Base-by-base conservation (phyloP, 2,797 vertebrate genomes). In the Artibeus lituratus region DNA sequence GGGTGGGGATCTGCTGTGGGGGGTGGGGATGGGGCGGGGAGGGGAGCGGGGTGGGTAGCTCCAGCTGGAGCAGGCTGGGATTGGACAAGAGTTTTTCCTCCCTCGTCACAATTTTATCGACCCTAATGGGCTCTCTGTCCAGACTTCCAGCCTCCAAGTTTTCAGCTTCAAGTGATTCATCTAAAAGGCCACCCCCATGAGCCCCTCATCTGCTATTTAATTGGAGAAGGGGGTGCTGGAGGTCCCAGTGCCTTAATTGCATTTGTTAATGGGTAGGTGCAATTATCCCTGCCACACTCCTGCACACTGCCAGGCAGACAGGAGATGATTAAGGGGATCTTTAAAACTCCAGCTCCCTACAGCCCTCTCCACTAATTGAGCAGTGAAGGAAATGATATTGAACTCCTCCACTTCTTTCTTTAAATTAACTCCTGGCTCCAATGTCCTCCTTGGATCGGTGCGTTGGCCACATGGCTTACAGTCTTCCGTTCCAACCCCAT, bases 401-500 rank as follows among this genome's bases (percentile, higher is more conserved):
- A 95, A 87, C 67, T 93, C 90, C 49, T 90, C 62, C 51, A 44
- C 39, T 90, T 90, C 96, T 95, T 95, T 92, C 95, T 95, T 91
- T 87, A 97, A 97, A 97, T 80, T 74, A 92, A 94, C 91, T 72
- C 90, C 96, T 95, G 97, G 55, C 95, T 97, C 86, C 22, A 62
- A 81, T 83, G 80, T 85, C 82, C 65, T 94, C 76, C 53, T 93
- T 62, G 3, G 74, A 44, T 67, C 67, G 39, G n/a, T 1, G 1
- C 35, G 7, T 42, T 62, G 55, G 4, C 62, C 3, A 55, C 73
- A 51, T 1, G 90, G 47, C 81, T 72, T 84, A 19, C 85, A 87
- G 73, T 4, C 1, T 73, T 51, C 59, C 0, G 9, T 77, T 85
- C 72, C 37, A 97, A 29, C 15, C 39, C 65, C 94, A 90, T 93